Evolutionary conservation across 2,113 vertebrate species (phyloP), one percentile per base, ranked within the genome.

Genomic region (Dinomys branickii): DNA sequence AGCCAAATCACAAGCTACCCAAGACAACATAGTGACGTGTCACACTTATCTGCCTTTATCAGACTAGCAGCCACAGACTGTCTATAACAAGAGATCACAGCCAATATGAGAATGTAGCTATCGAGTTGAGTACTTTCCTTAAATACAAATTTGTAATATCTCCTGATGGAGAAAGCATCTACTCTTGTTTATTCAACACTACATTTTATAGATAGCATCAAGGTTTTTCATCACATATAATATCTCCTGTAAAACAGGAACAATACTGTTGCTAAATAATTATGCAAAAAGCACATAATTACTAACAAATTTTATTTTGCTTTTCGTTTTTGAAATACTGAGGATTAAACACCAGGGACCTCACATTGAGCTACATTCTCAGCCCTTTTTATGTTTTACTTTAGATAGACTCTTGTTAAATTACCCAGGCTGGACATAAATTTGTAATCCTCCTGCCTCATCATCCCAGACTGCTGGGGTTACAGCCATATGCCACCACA

Each of bases 191-290:
- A 8, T 47, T 41, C 50, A 95, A 78, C 1, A 24, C 12, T 83
- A 11, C 6, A 86, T 86, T 85, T 87, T 86, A 86, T 20, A 89
- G 69, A 92, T 63, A 50, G 30, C 12, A 85, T 50, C 59, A 96
- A 88, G 35, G 26, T 22, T 83, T 81, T 71, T 77, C 17, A 67
- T 52, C 52, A 93, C 61, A 83, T n/a, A 84, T 24, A 86, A 71
- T 88, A 14, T 78, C 41, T 94, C 85, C 73, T 73, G 16, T 88
- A 88, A 94, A 86, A 87, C 71, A n/a, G 38, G 35, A 88, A 81
- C 3, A 82, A 63, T 83, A 35, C 30, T 91, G 67, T 56, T 87
- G 30, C 16, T 80, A 89, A 95, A 67, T 82, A 85, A 87, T 30
- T 78, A 24, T 54, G 16, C 33, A 0, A 52, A 87, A 54, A 12